Conservation (phyloP, 2,797 vertebrate species). For the Paramormyrops hopkinsi region DNA sequence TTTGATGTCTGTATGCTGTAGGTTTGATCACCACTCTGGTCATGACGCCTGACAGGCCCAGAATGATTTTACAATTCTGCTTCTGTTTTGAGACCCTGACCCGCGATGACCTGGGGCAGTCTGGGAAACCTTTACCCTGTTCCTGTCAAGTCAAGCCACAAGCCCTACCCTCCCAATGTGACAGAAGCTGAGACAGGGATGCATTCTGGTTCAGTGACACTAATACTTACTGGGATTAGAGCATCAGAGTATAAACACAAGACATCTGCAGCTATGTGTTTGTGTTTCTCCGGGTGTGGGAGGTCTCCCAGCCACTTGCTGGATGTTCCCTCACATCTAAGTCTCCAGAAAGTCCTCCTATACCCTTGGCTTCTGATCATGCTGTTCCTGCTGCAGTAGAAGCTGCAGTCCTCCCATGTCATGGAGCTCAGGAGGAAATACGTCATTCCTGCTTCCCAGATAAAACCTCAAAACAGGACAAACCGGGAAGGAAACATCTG, state of each 20-base stretch:
- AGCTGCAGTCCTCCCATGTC: neutral
- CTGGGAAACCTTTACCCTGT: neutral
- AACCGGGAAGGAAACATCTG: neutral
- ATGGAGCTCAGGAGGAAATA: neutral
- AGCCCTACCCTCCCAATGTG: too few relatives aligned
- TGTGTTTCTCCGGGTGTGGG: neutral
- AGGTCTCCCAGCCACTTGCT: neutral
- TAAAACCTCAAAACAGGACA: neutral
- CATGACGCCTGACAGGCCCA: neutral
- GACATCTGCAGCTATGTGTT: neutral
- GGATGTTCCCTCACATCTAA: neutral
- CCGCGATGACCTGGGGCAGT: neutral
- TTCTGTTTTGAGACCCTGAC: neutral
- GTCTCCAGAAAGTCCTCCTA: neutral
- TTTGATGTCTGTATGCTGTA: neutral
- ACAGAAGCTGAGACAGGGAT: neutral
- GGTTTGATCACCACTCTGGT: constrained; percentile 22
- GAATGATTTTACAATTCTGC: constrained; percentile 17
- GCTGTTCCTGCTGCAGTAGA: neutral
- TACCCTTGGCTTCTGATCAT: neutral
- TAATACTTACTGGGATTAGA: neutral
- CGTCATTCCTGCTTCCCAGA: neutral
- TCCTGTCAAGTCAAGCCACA: neutral
- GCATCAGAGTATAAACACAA: neutral
- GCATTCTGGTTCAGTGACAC: neutral